Conservation (phyloP, 2,113 vertebrate genomes). For the Zosterops hypoxanthus region DNA sequence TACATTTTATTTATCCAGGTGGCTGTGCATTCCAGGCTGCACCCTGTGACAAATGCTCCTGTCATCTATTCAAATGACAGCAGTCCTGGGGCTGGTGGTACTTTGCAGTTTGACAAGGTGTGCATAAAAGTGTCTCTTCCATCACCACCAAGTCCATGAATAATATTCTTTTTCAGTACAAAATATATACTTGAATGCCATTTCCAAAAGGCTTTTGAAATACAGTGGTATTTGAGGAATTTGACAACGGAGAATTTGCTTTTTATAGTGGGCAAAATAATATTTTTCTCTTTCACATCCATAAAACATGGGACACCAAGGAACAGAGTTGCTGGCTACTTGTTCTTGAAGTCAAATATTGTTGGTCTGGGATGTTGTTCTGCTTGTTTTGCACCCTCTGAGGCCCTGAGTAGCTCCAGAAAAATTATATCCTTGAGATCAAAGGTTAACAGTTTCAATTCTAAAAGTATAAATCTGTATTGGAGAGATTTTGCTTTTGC, state of each 20-base stretch:
- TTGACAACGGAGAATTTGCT: neutral
- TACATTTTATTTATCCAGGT: conserved; percentile 1
- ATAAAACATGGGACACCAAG: neutral
- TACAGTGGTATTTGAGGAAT: neutral
- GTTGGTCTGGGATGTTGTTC: neutral
- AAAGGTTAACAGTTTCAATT: neutral
- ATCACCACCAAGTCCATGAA: neutral
- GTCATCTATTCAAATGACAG: neutral
- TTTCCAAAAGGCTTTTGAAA: conserved; percentile 16
- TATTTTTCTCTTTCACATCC: neutral
- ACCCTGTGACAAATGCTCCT: conserved; percentile 45
- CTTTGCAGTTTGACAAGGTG: conserved; percentile 29
- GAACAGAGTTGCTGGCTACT: neutral
- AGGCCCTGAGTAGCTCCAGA: neutral
- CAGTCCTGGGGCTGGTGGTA: neutral
- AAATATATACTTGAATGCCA: neutral
- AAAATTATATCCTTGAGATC: neutral
- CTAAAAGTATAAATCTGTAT: neutral
- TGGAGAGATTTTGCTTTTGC: neutral
- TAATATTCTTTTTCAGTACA: neutral
- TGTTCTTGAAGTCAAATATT: neutral
- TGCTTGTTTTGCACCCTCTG: neutral
- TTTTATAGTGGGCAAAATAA: neutral
- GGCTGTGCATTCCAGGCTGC: neutral
- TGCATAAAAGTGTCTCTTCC: conserved; percentile 14